These are phyloP conservation scores for Pagrus major DNA, from an alignment of 2,113 vertebrate genomes.

Conservation along the genomic window DNA sequence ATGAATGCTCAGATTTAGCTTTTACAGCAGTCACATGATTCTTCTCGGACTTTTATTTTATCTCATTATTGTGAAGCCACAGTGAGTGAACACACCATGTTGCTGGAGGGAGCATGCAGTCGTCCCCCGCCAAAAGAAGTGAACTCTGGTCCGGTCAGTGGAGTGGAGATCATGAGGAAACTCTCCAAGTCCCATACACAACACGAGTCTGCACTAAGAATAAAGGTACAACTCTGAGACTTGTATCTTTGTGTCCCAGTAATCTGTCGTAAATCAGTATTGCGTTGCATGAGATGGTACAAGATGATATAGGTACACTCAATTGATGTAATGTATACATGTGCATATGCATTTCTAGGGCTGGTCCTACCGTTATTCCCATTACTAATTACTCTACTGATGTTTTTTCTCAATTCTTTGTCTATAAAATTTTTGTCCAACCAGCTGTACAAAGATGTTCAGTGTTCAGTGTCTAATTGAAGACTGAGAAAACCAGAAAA, in stretches of 20 bases:
- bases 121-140: conserved; percentile 90
- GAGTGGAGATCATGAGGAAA: conserved; percentile 98
- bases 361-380: not conserved
- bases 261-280: not conserved
- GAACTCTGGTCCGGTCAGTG: conserved; percentile 92
- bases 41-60: conserved; percentile 57
- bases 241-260: not conserved
- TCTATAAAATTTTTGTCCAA: no score
- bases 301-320: not conserved
- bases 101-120: conserved; percentile 91
- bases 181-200: conserved; percentile 96
- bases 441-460: not conserved
- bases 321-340: not conserved
- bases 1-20: not conserved
- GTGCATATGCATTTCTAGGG: not conserved
- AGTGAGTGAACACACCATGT: conserved; percentile 98
- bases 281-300: not conserved
- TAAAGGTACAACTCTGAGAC: conserved; percentile 87
- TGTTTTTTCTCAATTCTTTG: not conserved
- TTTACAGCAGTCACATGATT: conserved; percentile 8
- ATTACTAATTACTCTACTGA: not conserved
- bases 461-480: not conserved
- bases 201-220: conserved; percentile 94
- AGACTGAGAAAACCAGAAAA: not conserved
- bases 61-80: conserved; percentile 87